These are phyloP conservation scores for Syngnathus acus DNA, from an alignment of 2,797 vertebrate species.

Conservation along the genomic window DNA sequence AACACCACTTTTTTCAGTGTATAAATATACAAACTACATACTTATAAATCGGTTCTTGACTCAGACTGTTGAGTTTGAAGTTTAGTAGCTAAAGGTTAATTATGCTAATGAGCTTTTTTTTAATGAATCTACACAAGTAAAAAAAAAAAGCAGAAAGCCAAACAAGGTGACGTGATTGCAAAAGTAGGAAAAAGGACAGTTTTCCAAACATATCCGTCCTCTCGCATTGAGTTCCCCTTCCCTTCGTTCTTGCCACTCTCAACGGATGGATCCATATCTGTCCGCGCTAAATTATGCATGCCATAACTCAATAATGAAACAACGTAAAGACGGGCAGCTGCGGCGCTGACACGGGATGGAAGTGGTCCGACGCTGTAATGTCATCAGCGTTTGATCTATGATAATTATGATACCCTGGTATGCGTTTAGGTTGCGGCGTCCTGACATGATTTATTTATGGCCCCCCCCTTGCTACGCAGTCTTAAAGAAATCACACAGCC, in stretches of 20 bases:
- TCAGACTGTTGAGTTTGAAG: too few relatives aligned
- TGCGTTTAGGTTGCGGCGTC: constrained; percentile 64
- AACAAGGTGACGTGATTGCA: constrained; percentile 10
- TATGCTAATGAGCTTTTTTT: neutral
- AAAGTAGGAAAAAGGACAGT: constrained; percentile 12
- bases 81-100: too few relatives aligned
- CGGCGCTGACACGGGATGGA: constrained; percentile 65
- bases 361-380: constrained; percentile 62
- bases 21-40: too few relatives aligned
- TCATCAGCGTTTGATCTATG: constrained; percentile 74
- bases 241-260: constrained; percentile 56
- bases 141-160: neutral
- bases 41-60: too few relatives aligned
- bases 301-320: constrained; percentile 74
- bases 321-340: constrained; percentile 64
- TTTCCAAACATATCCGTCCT: constrained; percentile 8
- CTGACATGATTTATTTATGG: constrained; percentile 70
- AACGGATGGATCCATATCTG: constrained; percentile 69
- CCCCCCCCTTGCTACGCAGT: constrained; percentile 39
- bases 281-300: constrained; percentile 71
- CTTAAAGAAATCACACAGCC: constrained; percentile 47
- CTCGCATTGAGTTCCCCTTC: constrained; percentile 27
- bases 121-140: neutral
- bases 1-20: too few relatives aligned
- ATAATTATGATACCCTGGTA: constrained; percentile 72